Percentiles rank a stretch among this genome's conserved stretches.
These are phyloP conservation scores for Brachionus rubens DNA, from an alignment of 1,140 invertebrate genomes.

Conservation along the genomic window DNA sequence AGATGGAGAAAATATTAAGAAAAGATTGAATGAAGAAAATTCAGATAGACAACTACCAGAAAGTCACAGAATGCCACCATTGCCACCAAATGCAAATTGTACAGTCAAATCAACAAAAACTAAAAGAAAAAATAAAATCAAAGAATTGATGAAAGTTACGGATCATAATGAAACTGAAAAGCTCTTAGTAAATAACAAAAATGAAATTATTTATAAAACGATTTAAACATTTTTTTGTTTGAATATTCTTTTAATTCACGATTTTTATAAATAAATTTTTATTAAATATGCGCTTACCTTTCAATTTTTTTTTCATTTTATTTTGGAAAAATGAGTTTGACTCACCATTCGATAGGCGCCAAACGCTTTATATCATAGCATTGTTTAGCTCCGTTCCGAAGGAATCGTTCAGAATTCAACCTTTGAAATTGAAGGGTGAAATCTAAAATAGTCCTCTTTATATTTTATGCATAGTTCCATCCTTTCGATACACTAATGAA, in stretches of 20 bases:
- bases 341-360: no score
- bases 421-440: no score
- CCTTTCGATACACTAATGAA: no score
- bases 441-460: no score
- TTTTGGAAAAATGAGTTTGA: no score
- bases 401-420: no score
- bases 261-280: background rate
- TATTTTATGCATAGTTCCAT: no score
- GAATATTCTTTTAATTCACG: background rate
- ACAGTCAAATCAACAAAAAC: background rate
- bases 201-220: constrained; percentile 16
- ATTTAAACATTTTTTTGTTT: background rate
- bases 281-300: background rate
- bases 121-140: background rate
- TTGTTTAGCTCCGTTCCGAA: no score
- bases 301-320: background rate
- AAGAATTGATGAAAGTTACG: background rate
- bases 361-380: no score
- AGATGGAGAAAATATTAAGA: background rate
- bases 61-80: background rate
- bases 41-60: background rate
- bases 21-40: no score
- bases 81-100: background rate
- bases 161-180: background rate
- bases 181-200: background rate